phyloP scores from a whole-genome alignment of 1,140 invertebrate species.

The Trichomalopsis sarcophagae region DNA sequence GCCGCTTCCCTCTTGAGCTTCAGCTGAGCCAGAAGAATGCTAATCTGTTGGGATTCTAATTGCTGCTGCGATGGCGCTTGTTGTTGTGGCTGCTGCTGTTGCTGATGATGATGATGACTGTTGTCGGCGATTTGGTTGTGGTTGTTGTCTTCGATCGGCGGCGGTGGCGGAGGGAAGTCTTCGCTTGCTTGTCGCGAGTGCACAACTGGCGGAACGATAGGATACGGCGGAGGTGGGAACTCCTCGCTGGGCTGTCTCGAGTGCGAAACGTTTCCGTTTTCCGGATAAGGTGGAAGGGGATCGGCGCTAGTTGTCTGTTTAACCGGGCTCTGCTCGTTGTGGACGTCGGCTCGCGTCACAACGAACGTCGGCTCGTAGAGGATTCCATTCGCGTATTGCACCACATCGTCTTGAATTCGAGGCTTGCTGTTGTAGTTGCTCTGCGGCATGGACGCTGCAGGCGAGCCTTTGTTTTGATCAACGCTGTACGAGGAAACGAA shows the following conservation, averaged over 20 bases:
- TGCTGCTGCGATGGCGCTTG: slow-evolving; percentile 53
- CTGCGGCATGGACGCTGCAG: slow-evolving; percentile 51
- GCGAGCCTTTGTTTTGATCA: slow-evolving; percentile 55
- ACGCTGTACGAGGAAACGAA: slow-evolving; percentile 77
- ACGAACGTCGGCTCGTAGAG: slow-evolving; percentile 75
- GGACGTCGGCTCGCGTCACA: slow-evolving; percentile 87
- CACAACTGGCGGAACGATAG: slow-evolving; percentile 80
- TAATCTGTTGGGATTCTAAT: slow-evolving; percentile 71
- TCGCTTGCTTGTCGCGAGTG: slow-evolving; percentile 91
- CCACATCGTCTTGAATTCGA: slow-evolving; percentile 73
- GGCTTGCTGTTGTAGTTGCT: slow-evolving; percentile 64
- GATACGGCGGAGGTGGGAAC: slow-evolving; percentile 85
- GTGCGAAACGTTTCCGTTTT: slow-evolving; percentile 67
- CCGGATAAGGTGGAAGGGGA: slow-evolving; percentile 68
- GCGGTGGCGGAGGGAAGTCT: slow-evolving; percentile 91
- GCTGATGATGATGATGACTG: slow-evolving; percentile 54
- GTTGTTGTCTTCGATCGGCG: slow-evolving; percentile 81
- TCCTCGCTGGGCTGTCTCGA: slow-evolving; percentile 75
- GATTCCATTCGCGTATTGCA: slow-evolving; percentile 76
- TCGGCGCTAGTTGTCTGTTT: slow-evolving; percentile 70
- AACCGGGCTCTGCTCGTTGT: slow-evolving; percentile 84
- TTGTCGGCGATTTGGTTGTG: slow-evolving; percentile 74
- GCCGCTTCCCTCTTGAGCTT: slow-evolving; percentile 82
- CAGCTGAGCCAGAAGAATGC: slow-evolving; percentile 81
- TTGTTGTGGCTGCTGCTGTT: slow-evolving; percentile 52